Percentiles rank a stretch among this genome's conserved stretches.
Conservation (phyloP, 1,140 invertebrate species). For the Macrobrachium rosenbergii region DNA sequence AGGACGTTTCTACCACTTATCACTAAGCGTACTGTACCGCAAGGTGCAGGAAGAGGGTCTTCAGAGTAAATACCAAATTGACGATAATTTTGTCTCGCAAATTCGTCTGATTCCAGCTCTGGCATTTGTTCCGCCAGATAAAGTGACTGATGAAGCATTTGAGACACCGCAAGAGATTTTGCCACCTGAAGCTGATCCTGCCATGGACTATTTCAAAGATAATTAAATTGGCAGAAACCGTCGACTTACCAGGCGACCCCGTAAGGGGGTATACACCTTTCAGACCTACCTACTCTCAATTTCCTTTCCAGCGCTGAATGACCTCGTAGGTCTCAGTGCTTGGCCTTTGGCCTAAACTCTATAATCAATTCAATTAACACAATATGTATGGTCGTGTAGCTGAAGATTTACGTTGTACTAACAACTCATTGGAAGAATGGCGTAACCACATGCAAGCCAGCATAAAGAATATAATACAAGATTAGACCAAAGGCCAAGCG, state of each 20-base stretch:
- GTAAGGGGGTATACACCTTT: too few species aligned
- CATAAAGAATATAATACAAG: too few species aligned
- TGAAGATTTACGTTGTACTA: conserved; percentile 17
- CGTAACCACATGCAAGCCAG: conserved; percentile 20
- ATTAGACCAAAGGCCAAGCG: too few species aligned
- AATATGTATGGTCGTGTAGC: conserved; percentile 13
- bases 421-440: conserved; percentile 17
- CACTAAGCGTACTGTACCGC: not conserved
- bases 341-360: too few species aligned
- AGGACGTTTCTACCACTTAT: conserved; percentile 4
- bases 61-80: not conserved
- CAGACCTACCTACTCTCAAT: too few species aligned
- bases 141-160: not conserved
- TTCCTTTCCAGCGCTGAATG: too few species aligned
- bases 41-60: not conserved
- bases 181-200: not conserved
- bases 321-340: too few species aligned
- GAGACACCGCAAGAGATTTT: not conserved
- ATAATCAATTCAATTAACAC: too few species aligned
- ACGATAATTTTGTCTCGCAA: not conserved
- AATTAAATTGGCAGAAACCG: not conserved
- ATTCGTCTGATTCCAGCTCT: not conserved
- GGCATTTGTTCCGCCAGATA: conserved; percentile 15
- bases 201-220: not conserved
- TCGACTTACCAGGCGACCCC: not conserved